Base-by-base conservation (phyloP, 64 coral and sea anemone species). In the Anthopleura sola region DNA sequence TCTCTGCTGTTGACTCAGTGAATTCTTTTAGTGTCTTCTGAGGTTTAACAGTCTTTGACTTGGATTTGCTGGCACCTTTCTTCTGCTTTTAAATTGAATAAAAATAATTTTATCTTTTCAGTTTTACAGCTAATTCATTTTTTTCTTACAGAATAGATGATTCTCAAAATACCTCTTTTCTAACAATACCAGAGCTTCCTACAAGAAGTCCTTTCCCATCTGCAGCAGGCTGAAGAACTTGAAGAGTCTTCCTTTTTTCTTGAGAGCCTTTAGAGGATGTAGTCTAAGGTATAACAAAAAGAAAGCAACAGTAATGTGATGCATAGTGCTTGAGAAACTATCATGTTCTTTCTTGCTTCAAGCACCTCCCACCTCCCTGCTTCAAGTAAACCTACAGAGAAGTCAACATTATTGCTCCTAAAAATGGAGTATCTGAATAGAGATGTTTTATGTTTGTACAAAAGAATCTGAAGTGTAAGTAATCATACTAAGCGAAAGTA, bases 191-290 rank as follows among this genome's bases (percentile, higher is more conserved):
- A 62, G 86, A 55, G 55, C 93, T 87, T 49, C 97, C 97, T 48
- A 92, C 90, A 58, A 99, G 97, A 28, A 89, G 50, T 75, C 93
- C 93, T 85, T 94, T 88, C 13, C 97, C 93, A 75, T 86, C 86
- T 37, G 97, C 97, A 5, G 90, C 37, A 0, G 97, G 97, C 31
- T 99, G 97, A 24, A 99, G 85, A 90, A 99, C 84, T 99, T 99
- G 92, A 29, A 99, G 89, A 0, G 97, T 94, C 58, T 94, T 99
- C 66, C 97, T 71, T 57, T 90, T 95, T 36, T 94, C 93, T 12
- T 71, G 58, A 24, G 57, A 14, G 0, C 89, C 93, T 78, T 60
- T 89, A 60, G 32, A 66, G 16, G 69, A 48, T 58, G 60, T 78
- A 15, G 74, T 81, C 90, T 88, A 47, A 75, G 14, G 88, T 12